Evolutionary conservation across 2,113 vertebrate species (phyloP), one percentile per base, ranked within the genome.

Genomic region (Parus major): DNA sequence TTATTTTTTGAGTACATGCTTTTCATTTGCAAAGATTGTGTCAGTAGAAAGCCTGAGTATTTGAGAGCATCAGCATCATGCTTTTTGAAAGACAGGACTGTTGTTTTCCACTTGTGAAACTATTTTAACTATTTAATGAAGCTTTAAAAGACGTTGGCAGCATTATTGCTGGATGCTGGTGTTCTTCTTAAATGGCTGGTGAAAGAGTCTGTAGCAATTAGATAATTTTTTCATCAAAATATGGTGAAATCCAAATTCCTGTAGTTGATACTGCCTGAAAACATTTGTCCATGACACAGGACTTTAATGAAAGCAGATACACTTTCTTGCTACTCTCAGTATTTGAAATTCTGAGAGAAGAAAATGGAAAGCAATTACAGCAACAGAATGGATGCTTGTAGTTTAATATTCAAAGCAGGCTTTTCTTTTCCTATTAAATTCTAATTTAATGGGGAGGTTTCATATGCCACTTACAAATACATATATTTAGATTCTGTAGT

Each of bases 201-300:
- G 57, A 81, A 84, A 60, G 49, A 87, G 46, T 87, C 71, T 69
- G 33, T 75, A 91, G 57, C 70, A 89, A 59, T 95, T 96, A 88
- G 42, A 42, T 76, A 91, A 72, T 77, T 79, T 72, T 94, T 90
- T 83, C 39, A 90, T 94, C 66, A 92, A 84, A 90, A 64, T 88
- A 71, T 57, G 22, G 84, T 97, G 95, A 93, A 77, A 46, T 70
- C 69, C 33, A 78, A 79, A 76, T 93, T 91, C 53, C 50, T 72
- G 15, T 85, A 87, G 89, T 68, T 89, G 55, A 82, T 94, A 69
- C 49, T 96, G 95, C 82, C 73, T 91, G 61, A 72, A 95, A 91
- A 60, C 33, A 57, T 53, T 92, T 59, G 31, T 86, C 13, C 21
- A 5, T 59, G 82, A 86, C 72, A 41, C 44, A 65, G 50, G 36